These are phyloP conservation scores for Cromileptes altivelis DNA, from an alignment of 2,113 vertebrate species.

Conservation along the genomic window DNA sequence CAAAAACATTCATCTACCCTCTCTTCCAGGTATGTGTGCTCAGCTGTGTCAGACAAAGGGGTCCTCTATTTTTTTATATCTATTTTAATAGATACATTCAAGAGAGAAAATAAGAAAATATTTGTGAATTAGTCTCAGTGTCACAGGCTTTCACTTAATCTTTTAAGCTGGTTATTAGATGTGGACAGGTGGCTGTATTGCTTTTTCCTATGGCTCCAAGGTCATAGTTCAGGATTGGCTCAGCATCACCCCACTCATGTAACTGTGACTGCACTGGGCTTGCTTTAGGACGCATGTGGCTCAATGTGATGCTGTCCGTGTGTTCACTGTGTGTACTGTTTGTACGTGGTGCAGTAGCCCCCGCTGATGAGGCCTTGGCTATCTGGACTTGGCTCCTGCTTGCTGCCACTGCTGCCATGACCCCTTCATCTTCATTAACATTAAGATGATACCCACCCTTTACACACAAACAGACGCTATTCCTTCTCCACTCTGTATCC, in stretches of 20 bases:
- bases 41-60: neutral
- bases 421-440: constrained; percentile 66
- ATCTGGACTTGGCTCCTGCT: constrained; percentile 44
- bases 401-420: constrained; percentile 12
- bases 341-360: constrained; percentile 12
- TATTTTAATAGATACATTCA: neutral
- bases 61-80: neutral
- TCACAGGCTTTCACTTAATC: constrained; percentile 17
- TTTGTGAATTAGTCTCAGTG: constrained; percentile 3
- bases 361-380: constrained; percentile 21
- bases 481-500: constrained; percentile 35
- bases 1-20: neutral
- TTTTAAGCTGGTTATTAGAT: constrained; percentile 13
- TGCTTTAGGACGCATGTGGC: constrained; percentile 47
- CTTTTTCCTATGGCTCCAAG: constrained; percentile 23
- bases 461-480: constrained; percentile 30
- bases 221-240: constrained; percentile 61
- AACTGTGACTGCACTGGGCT: constrained; percentile 21
- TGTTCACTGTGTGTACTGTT: constrained; percentile 41
- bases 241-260: constrained; percentile 43
- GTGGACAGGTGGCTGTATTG: neutral
- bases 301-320: constrained; percentile 7
- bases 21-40: neutral
- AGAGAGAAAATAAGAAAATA: neutral
- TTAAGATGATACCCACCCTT: constrained; percentile 49